Percentiles rank a stretch among this genome's conserved stretches.
Conservation (phyloP, 2,888 invertebrate genomes). For the Torymus aiolomorphi region DNA sequence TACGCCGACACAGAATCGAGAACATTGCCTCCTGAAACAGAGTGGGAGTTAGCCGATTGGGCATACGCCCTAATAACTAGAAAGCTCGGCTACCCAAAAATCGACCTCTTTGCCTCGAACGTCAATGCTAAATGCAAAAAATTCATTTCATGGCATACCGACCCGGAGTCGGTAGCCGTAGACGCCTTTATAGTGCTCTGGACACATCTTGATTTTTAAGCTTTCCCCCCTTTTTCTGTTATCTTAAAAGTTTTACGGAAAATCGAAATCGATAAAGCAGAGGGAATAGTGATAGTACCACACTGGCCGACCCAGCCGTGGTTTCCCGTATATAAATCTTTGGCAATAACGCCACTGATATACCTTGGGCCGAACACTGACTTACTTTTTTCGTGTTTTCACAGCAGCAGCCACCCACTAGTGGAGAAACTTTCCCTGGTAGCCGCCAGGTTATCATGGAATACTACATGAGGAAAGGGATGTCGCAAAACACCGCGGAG, state of each 20-base stretch:
- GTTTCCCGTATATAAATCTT: conserved; percentile 60
- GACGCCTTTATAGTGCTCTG: conserved; percentile 49
- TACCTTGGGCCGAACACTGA: conserved; percentile 55
- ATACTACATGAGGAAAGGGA: conserved; percentile 53
- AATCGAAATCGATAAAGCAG: conserved; percentile 61
- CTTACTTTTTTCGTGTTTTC: conserved; percentile 61
- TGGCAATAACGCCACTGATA: conserved; percentile 31
- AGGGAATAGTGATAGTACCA: conserved; percentile 65
- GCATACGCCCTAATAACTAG: neutral
- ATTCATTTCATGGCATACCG: conserved; percentile 25
- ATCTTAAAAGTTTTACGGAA: conserved; percentile 55
- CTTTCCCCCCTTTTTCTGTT: conserved; percentile 54
- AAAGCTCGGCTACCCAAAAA: neutral
- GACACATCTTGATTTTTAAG: conserved; percentile 37
- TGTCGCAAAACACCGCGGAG: conserved; percentile 51
- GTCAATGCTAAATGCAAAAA: too few relatives aligned
- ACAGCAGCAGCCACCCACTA: conserved; percentile 62
- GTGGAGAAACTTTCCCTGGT: conserved; percentile 52
- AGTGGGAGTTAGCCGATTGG: neutral
- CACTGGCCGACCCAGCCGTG: conserved; percentile 64
- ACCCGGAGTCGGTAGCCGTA: conserved; percentile 35
- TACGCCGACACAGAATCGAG: neutral
- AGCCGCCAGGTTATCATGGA: conserved; percentile 62
- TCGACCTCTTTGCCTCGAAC: too few relatives aligned
- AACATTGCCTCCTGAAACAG: neutral